Conservation (phyloP, 2,797 vertebrate species). For the Nyctalus aviator region DNA sequence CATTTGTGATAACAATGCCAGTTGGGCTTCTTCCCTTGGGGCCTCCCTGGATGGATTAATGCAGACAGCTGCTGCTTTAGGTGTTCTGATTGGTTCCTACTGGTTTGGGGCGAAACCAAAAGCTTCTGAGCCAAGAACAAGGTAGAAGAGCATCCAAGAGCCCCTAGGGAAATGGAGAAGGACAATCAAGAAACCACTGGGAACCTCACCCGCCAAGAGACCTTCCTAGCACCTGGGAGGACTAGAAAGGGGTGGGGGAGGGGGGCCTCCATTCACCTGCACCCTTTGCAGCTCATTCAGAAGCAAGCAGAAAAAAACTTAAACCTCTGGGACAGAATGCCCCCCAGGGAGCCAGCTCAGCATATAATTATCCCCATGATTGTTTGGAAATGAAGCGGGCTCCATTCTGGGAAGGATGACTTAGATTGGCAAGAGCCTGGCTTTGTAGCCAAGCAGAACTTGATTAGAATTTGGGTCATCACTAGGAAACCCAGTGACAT, state of each 20-base stretch:
- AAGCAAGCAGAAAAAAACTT: neutral
- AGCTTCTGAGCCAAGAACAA: neutral
- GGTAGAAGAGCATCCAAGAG: neutral
- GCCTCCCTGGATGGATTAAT: constrained; percentile 36
- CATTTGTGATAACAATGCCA: constrained; percentile 68
- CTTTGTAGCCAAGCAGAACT: neutral
- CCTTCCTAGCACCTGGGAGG: neutral
- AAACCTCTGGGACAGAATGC: neutral
- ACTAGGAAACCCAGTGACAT: neutral
- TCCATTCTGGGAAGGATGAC: neutral
- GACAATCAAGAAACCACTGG: neutral
- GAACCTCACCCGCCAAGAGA: neutral
- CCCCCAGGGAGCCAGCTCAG: neutral
- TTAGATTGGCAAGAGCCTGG: neutral
- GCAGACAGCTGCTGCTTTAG: constrained; percentile 17
- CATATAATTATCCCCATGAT: neutral
- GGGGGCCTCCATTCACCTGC: neutral
- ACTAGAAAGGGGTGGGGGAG: neutral
- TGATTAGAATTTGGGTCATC: neutral
- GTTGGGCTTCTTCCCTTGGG: constrained; percentile 15
- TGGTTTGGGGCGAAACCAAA: constrained; percentile 13
- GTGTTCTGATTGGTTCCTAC: neutral
- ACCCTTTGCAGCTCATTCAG: neutral
- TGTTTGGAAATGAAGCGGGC: neutral
- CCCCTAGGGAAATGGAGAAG: neutral